Percentiles rank a stretch among this genome's conserved stretches.
Evolutionary conservation across 2,888 invertebrate species (phyloP).

Genomic region (Diarsia rubi): DNA sequence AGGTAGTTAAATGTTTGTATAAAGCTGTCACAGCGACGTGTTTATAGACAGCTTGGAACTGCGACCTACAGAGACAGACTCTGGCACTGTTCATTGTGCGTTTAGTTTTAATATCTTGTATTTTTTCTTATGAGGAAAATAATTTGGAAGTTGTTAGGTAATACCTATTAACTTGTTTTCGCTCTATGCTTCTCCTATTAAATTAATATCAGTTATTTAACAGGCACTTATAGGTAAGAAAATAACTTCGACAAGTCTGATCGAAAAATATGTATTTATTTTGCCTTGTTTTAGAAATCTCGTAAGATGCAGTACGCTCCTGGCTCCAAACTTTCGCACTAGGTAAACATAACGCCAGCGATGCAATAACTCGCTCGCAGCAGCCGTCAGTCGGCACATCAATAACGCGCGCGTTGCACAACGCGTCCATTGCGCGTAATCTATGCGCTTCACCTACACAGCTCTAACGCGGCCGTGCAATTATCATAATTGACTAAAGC

Average conservation of each 20-base stretch:
- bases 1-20: conserved; percentile 63
- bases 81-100: background rate
- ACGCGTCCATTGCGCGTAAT: conserved; percentile 61
- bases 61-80: conserved; percentile 50
- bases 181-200: background rate
- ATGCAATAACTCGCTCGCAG: conserved; percentile 57
- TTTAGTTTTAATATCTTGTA: background rate
- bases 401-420: conserved; percentile 57
- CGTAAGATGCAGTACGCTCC: conserved; percentile 1
- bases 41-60: conserved; percentile 65
- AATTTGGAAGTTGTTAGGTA: background rate
- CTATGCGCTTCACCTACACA: conserved; percentile 59
- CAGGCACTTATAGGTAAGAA: background rate
- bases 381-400: conserved; percentile 61
- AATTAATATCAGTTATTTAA: background rate
- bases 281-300: background rate
- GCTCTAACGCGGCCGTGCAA: conserved; percentile 41
- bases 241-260: background rate
- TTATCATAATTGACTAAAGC: conserved; percentile 64
- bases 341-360: conserved; percentile 42
- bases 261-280: background rate
- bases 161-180: background rate
- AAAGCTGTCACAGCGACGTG: conserved; percentile 70
- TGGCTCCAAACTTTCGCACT: conserved; percentile 26
- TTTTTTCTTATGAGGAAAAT: background rate